These are phyloP conservation scores for Hippocampus zosterae DNA, from an alignment of 2,113 vertebrate species.

Conservation along the genomic window DNA sequence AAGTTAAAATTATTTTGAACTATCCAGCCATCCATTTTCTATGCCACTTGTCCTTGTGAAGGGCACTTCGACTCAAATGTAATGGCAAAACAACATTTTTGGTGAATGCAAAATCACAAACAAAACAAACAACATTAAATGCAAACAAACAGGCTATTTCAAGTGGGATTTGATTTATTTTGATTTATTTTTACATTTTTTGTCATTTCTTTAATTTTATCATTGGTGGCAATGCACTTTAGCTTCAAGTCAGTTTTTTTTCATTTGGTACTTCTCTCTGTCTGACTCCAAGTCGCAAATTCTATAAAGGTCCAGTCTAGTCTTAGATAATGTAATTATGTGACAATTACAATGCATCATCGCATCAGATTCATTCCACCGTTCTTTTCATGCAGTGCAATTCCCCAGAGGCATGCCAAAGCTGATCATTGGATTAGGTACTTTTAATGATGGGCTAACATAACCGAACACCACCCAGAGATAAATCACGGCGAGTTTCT, in stretches of 20 bases:
- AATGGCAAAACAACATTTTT: not conserved
- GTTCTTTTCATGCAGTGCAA: conserved; percentile 23
- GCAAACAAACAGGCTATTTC: not conserved
- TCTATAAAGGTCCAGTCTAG: too few species aligned
- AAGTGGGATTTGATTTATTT: not conserved
- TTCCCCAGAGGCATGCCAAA: conserved; percentile 25
- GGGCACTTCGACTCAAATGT: not conserved
- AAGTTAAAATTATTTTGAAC: not conserved
- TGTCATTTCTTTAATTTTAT: too few species aligned
- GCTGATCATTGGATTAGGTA: conserved; percentile 58
- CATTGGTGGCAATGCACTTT: too few species aligned
- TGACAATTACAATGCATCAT: not conserved
- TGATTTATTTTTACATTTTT: not conserved
- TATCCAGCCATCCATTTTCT: not conserved
- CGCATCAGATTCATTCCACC: conserved; percentile 31
- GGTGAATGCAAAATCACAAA: too few species aligned
- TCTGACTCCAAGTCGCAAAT: too few species aligned
- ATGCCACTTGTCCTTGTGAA: not conserved
- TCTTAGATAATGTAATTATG: too few species aligned
- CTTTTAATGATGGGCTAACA: conserved; percentile 65
- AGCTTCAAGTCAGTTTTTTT: too few species aligned
- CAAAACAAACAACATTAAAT: too few species aligned
- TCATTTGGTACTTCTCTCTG: too few species aligned
- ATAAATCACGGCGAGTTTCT: conserved; percentile 52
- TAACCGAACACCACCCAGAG: conserved; percentile 47